Evolutionary conservation across 2,113 vertebrate species (phyloP), one percentile per base, ranked within the genome.

Genomic region (Elephas maximus): DNA sequence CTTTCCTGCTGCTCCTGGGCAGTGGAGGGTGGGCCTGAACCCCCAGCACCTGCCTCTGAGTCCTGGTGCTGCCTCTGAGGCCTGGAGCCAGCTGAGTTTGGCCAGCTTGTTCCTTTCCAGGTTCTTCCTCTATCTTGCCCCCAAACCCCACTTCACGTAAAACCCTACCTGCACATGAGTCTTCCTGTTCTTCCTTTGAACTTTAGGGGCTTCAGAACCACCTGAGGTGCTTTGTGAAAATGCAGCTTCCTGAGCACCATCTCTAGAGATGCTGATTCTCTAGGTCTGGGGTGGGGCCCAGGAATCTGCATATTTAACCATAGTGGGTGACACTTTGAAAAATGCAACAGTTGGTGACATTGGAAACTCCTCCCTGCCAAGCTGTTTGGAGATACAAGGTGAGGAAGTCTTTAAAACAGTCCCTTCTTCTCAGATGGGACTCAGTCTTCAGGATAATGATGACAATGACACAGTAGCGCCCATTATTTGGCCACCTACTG

Each of bases 21-120:
- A 0, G 1, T 0, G 11, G 96, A 28, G 91, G 87, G 94, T 24
- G 88, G 95, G 91, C 48, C 24, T 84, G 83, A 91, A 77, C 76
- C 91, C 81, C 14, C 8, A 44, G 65, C 3, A 21, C 37, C 85
- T 62, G 8, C 37, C 51, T 20, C 33, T 18, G 88, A 28, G 88
- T 24, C 60, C 57, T 33, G 6, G 78, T 41, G 84, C 60, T 44
- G 48, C 51, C 63, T 63, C 48, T 6, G 6, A 18, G 12, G 21
- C 62, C 81, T 8, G 17, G 44, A 14, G 4, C 78, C 60, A 71
- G 67, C 45, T 1, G 0, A 1, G 0, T 26, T 26, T 44, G 0
- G 0, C 44, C 10, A 65, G 76, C 37, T 5, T 24, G 69, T 45
- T 65, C 44, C 78, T 26, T 5, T 18, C 81, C 84, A 7, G 0